Evolutionary conservation across 2,888 invertebrate species (phyloP), one percentile per base, ranked within the genome.

Genomic region (Geotrupes spiniger): DNA sequence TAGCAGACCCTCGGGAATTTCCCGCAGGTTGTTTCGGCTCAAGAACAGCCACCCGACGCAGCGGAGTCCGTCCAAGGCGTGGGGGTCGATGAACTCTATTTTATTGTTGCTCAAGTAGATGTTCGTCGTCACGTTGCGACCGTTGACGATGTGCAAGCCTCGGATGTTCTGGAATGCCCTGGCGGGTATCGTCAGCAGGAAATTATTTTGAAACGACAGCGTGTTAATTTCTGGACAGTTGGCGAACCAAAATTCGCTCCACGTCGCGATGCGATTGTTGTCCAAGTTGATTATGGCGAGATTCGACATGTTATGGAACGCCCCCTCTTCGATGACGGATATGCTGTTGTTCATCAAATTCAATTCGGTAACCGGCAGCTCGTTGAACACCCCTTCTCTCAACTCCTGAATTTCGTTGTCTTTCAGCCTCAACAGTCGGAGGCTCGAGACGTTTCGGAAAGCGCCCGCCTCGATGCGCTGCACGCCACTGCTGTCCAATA

Each of bases 221-320:
- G 58, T 54, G 1, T 55, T 56, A 4, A 72, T 46, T 28, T 53
- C 57, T 1, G 72, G 70, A 26, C 63, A 63, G 36, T 66, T 61
- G 31, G 49, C 49, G 45, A 72, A 71, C 70, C 70, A 72, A 4
- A 64, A 55, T 4, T 53, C 40, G 41, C 68, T 63, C 68, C 67
- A 69, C 8, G 17, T 42, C 3, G 57, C 40, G 3, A 71, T 50
- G 41, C 55, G 56, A 48, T 72, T 72, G 28, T 57, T 47, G 47
- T 69, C 69, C 17, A 72, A 48, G 40, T 66, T 63, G 12, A 72
- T 50, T 33, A 59, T 59, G 11, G 52, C 53, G 43, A 71, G 54
- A 27, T 59, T 56, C 0, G 68, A 62, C 56, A 70, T 57, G 44
- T 65, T 51, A 40, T 57, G 49, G 41, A 61, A 63, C 14, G 63